Conservation (phyloP, 2,888 invertebrate genomes). For the Malachius bipustulatus region DNA sequence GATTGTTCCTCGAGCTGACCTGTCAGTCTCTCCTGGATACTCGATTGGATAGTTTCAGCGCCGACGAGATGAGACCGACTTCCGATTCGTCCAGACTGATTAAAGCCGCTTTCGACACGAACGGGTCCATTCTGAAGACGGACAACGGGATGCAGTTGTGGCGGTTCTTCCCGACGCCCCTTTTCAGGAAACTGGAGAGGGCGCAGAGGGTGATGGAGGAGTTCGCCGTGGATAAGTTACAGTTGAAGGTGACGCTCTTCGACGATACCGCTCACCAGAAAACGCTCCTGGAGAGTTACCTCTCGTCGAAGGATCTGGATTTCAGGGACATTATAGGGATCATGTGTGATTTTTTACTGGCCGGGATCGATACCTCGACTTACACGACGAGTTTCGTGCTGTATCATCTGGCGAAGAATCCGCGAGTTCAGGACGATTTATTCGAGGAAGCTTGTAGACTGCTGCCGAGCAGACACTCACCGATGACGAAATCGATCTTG, state of each 20-base stretch:
- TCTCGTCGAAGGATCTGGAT: conserved; percentile 56
- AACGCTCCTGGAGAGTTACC: conserved; percentile 52
- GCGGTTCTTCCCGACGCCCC: conserved; percentile 58
- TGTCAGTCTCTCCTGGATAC: conserved; percentile 60
- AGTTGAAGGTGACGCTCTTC: conserved; percentile 43
- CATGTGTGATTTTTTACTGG: conserved; percentile 72
- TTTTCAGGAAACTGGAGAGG: conserved; percentile 53
- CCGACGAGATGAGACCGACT: conserved; percentile 42
- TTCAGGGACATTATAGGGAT: conserved; percentile 72
- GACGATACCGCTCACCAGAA: conserved; percentile 26
- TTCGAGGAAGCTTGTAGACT: conserved; percentile 33
- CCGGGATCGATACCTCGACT: conserved; percentile 77
- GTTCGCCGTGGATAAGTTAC: conserved; percentile 55
- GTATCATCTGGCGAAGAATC: conserved; percentile 66
- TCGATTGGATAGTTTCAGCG: conserved; percentile 54
- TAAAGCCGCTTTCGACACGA: conserved; percentile 59
- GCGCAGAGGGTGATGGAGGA: conserved; percentile 63
- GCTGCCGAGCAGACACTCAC: conserved; percentile 40
- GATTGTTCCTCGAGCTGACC: conserved; percentile 68
- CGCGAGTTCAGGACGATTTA: conserved; percentile 48
- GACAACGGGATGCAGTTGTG: conserved; percentile 62
- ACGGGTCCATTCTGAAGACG: conserved; percentile 54
- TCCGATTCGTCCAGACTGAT: conserved; percentile 60
- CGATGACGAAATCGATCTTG: conserved; percentile 46
- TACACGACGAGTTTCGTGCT: conserved; percentile 65